A percentile compares a stretch with the other conserved stretches of the same genome.
Conservation (phyloP, 1,140 invertebrate genomes). For the Polypedilum pembai region DNA sequence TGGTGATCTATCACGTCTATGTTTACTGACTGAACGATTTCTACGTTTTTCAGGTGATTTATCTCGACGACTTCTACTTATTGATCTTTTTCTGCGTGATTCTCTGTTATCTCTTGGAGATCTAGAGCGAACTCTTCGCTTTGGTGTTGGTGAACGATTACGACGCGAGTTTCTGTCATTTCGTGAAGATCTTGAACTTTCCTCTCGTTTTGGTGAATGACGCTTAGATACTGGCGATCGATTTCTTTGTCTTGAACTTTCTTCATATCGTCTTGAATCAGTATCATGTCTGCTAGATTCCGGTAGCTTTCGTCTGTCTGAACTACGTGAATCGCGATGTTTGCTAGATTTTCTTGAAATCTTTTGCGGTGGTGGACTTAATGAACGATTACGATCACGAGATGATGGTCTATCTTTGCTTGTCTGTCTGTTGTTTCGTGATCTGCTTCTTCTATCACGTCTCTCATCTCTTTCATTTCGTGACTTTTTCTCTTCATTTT, state of each 20-base stretch:
- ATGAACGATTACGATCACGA: neutral
- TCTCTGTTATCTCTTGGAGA: neutral
- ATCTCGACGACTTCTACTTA: neutral
- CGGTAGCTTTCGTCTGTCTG: too few relatives aligned
- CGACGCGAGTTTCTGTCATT: neutral
- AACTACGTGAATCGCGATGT: neutral
- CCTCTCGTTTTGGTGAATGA: slow-evolving; percentile 29
- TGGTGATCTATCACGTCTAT: slow-evolving; percentile 28
- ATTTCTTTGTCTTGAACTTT: too few relatives aligned
- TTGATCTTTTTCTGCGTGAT: neutral
- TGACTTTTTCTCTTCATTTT: neutral
- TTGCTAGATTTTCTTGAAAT: neutral
- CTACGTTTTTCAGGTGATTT: slow-evolving; percentile 3
- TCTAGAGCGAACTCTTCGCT: too few relatives aligned
- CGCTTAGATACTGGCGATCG: neutral
- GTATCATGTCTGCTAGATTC: too few relatives aligned
- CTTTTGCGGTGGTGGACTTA: neutral
- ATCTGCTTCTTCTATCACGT: neutral
- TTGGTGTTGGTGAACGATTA: neutral
- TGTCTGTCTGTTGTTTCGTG: neutral
- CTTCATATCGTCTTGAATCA: too few relatives aligned
- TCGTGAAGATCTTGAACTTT: neutral
- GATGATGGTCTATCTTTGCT: neutral
- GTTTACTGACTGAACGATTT: neutral
- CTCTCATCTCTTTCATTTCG: neutral